Percentiles rank a stretch among this genome's conserved stretches.
These are phyloP conservation scores for Drosophila takahashii DNA, from an alignment of 1,140 invertebrate species.

Conservation along the genomic window DNA sequence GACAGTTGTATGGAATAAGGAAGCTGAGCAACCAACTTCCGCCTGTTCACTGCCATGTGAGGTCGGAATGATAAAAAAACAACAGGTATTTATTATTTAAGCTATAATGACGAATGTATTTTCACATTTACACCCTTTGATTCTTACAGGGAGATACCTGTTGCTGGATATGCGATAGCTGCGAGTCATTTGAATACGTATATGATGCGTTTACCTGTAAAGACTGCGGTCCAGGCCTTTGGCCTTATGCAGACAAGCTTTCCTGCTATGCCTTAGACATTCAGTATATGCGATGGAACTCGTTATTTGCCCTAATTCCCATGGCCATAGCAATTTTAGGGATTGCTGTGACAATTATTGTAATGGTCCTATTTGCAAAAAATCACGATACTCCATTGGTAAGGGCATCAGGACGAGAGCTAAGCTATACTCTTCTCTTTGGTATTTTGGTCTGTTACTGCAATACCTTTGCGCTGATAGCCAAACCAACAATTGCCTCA, in stretches of 20 bases:
- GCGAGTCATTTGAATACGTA: slow-evolving; percentile 88
- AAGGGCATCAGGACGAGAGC: slow-evolving; percentile 92
- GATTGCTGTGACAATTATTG: slow-evolving; percentile 88
- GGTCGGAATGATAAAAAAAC: slow-evolving; percentile 90
- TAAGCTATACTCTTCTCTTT: slow-evolving; percentile 91
- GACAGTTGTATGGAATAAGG: slow-evolving; percentile 87
- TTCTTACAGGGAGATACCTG: slow-evolving; percentile 87
- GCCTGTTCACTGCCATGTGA: slow-evolving; percentile 89
- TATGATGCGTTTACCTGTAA: slow-evolving; percentile 88
- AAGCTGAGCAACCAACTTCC: slow-evolving; percentile 86
- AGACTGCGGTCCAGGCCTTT: slow-evolving; percentile 88
- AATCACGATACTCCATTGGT: slow-evolving; percentile 93
- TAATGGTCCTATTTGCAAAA: slow-evolving; percentile 88
- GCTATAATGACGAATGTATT: neutral
- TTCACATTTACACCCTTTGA: neutral
- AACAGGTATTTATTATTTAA: slow-evolving; percentile 86
- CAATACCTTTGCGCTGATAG: slow-evolving; percentile 89
- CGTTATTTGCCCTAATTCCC: slow-evolving; percentile 89
- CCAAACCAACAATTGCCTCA: slow-evolving; percentile 88
- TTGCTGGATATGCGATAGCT: slow-evolving; percentile 92
- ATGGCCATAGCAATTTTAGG: slow-evolving; percentile 88
- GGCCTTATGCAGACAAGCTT: slow-evolving; percentile 87
- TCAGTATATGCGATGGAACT: slow-evolving; percentile 86
- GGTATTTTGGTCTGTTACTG: slow-evolving; percentile 86
- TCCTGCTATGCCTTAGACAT: slow-evolving; percentile 85